phyloP scores from a whole-genome alignment of 2,888 invertebrate genomes.

The Amaurobius ferox region DNA sequence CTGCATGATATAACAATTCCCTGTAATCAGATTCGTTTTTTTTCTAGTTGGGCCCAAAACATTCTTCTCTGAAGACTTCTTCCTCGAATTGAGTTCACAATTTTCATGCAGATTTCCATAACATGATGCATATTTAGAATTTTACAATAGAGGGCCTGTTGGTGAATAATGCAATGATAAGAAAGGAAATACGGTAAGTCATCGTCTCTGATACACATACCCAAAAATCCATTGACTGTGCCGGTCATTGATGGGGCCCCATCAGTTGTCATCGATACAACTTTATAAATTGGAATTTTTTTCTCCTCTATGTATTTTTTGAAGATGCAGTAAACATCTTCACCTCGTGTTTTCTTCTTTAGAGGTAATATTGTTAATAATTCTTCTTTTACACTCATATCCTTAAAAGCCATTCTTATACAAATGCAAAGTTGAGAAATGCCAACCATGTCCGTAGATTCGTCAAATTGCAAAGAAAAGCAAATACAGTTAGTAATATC shows the following conservation, averaged over 20 bases:
- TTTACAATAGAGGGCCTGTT: neutral
- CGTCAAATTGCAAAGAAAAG: too few species aligned
- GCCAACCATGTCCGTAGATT: too few species aligned
- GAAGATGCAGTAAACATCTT: neutral
- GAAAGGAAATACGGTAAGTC: neutral
- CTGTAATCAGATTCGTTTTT: neutral
- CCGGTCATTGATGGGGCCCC: neutral
- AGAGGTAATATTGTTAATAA: neutral
- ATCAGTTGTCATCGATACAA: neutral
- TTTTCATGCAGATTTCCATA: neutral
- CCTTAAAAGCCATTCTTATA: constrained; percentile 16
- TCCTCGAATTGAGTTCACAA: constrained; percentile 5
- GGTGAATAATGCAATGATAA: neutral
- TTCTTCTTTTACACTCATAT: constrained; percentile 19
- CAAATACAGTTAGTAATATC: too few species aligned
- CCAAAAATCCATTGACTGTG: constrained; percentile 1
- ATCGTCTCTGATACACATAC: neutral
- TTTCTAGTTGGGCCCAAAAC: neutral
- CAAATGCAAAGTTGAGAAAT: neutral
- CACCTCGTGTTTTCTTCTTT: neutral
- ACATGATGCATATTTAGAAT: neutral
- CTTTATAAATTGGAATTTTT: neutral
- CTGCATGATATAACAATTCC: neutral
- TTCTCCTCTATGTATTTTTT: neutral
- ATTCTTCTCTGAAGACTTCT: neutral